Evolutionary conservation across 2,113 vertebrate species (phyloP).

Genomic region (Irena cyanogastra): DNA sequence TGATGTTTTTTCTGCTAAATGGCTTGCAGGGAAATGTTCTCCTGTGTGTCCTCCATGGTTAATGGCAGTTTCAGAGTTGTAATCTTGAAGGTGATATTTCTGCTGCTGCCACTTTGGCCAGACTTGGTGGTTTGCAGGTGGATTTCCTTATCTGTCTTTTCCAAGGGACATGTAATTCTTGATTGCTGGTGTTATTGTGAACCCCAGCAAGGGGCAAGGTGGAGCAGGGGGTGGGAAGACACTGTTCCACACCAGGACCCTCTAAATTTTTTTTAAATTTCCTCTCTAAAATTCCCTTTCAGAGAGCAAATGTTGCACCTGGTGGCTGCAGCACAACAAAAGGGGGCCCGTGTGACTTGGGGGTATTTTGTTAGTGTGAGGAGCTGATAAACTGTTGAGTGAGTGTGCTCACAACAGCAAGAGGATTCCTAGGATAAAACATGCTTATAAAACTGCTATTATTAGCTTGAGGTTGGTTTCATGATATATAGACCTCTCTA

Average conservation of each 20-base stretch:
- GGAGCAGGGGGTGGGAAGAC: neutral
- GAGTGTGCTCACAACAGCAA: too few relatives aligned
- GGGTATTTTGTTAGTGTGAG: neutral
- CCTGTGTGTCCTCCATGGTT: neutral
- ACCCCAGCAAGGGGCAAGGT: neutral
- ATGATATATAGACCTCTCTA: neutral
- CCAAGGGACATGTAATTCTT: neutral
- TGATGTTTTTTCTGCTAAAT: neutral
- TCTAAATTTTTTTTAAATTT: too few relatives aligned
- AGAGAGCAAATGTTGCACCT: neutral
- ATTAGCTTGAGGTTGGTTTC: neutral
- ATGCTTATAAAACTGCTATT: neutral
- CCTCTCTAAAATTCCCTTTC: too few relatives aligned
- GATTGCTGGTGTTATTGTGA: slow-evolving; percentile 7
- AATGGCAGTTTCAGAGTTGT: neutral
- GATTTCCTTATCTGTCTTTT: slow-evolving; percentile 51
- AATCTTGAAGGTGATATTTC: slow-evolving; percentile 30
- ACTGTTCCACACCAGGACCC: neutral
- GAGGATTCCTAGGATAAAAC: neutral
- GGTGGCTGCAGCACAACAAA: neutral
- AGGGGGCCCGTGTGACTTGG: neutral
- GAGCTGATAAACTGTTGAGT: neutral
- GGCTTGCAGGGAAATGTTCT: neutral
- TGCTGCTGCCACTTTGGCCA: slow-evolving; percentile 4
- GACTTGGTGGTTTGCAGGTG: slow-evolving; percentile 47